Evolutionary conservation across 1,140 invertebrate species (phyloP).

Genomic region (Mya arenaria): DNA sequence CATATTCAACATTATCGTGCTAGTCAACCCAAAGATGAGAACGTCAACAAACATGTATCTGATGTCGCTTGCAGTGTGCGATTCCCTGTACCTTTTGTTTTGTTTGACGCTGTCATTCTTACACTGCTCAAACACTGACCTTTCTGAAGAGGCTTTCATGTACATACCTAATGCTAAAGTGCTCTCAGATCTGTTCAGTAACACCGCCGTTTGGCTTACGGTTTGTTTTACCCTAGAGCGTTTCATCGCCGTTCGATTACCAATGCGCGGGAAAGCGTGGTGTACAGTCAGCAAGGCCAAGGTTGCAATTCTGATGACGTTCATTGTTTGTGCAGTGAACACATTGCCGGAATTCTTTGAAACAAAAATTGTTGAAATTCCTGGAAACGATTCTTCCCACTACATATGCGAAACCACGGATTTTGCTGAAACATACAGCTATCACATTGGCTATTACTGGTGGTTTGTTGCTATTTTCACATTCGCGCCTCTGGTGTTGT

Average conservation of each 20-base stretch:
- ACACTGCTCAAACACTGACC: conserved; percentile 59
- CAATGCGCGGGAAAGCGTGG: conserved; percentile 87
- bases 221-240: conserved; percentile 90
- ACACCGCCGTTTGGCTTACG: conserved; percentile 88
- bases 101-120: conserved; percentile 71
- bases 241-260: conserved; percentile 90
- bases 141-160: conserved; percentile 67
- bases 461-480: conserved; percentile 86
- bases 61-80: conserved; percentile 87
- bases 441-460: conserved; percentile 86
- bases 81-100: conserved; percentile 87
- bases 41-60: conserved; percentile 89
- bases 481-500: conserved; percentile 85
- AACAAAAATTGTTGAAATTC: conserved; percentile 60
- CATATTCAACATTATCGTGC: conserved; percentile 74
- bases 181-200: conserved; percentile 86
- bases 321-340: conserved; percentile 62
- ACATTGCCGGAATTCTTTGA: conserved; percentile 73
- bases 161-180: conserved; percentile 83
- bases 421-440: conserved; percentile 82
- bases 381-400: conserved; percentile 25
- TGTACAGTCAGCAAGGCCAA: conserved; percentile 84
- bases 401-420: conserved; percentile 64
- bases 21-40: conserved; percentile 88
- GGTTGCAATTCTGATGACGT: conserved; percentile 57